These are phyloP conservation scores for Catharus ustulatus DNA, from an alignment of 2,797 vertebrate genomes.

Conservation along the genomic window DNA sequence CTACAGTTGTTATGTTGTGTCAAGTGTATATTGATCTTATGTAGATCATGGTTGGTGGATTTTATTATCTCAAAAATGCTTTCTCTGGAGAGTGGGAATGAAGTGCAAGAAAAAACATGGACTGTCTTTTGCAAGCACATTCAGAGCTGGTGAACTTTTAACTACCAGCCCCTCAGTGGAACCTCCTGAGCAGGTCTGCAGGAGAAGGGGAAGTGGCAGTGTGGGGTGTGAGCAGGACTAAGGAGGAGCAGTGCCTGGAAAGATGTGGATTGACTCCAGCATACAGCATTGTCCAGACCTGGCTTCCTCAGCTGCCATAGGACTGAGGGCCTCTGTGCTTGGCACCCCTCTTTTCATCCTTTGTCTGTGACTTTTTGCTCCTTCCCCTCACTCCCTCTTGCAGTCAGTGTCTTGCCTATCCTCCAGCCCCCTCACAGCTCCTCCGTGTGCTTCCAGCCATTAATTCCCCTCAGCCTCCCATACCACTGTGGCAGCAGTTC, in stretches of 20 bases:
- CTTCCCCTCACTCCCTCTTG: not conserved
- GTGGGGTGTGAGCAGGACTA: accelerated
- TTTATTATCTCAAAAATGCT: not conserved
- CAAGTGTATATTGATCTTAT: not conserved
- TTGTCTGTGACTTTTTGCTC: not conserved
- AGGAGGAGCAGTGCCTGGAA: not conserved
- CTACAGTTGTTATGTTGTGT: not conserved
- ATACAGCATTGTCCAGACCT: not conserved
- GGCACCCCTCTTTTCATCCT: not conserved
- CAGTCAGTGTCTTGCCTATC: accelerated
- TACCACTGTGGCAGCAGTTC: not conserved
- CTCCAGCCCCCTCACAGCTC: accelerated
- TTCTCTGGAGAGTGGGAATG: not conserved
- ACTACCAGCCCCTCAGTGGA: not conserved
- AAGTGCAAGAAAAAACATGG: not conserved
- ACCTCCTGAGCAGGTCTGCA: not conserved
- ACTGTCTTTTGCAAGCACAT: not conserved
- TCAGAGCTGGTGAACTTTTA: not conserved
- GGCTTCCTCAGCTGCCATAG: not conserved
- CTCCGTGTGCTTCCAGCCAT: not conserved
- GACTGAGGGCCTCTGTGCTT: not conserved
- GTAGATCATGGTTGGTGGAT: not conserved
- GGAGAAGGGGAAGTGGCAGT: not conserved
- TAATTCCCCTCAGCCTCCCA: not conserved
- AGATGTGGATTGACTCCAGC: not conserved